These are phyloP conservation scores for Ameiurus melas DNA, from an alignment of 2,113 vertebrate species.

Conservation along the genomic window DNA sequence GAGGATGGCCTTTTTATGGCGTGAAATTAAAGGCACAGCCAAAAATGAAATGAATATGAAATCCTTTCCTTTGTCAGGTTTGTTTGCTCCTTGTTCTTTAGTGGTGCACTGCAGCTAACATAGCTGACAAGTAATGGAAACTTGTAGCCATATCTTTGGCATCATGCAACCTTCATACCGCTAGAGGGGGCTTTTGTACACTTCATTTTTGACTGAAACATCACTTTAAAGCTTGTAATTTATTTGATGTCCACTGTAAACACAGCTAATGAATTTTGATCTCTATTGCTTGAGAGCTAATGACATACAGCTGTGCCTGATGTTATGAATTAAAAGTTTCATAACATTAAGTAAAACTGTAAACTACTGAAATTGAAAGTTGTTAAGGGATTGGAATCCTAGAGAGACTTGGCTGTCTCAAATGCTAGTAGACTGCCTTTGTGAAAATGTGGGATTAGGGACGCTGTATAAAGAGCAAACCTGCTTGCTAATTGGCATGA, in stretches of 20 bases:
- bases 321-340: conserved; percentile 1
- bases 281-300: conserved; percentile 23
- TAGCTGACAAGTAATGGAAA: neutral
- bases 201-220: neutral
- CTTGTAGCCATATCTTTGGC: neutral
- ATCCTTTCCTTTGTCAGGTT: neutral
- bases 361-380: conserved; percentile 33
- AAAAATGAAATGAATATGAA: neutral
- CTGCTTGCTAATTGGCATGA: neutral
- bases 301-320: neutral
- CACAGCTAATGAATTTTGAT: conserved; percentile 16
- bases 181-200: neutral
- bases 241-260: conserved; percentile 37
- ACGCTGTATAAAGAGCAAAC: neutral
- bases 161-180: neutral
- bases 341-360: conserved; percentile 25
- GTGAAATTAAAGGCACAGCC: neutral
- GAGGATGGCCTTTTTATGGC: neutral
- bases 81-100: neutral
- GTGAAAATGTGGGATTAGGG: neutral
- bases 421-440: neutral
- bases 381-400: neutral
- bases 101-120: neutral
- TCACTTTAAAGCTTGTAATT: neutral
- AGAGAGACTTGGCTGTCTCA: neutral